A percentile compares a stretch with the other conserved stretches of the same genome.
These are phyloP conservation scores for Sanderia malayensis DNA, from an alignment of 30 jellyfish, hydroid and myxozoan species.

Conservation along the genomic window DNA sequence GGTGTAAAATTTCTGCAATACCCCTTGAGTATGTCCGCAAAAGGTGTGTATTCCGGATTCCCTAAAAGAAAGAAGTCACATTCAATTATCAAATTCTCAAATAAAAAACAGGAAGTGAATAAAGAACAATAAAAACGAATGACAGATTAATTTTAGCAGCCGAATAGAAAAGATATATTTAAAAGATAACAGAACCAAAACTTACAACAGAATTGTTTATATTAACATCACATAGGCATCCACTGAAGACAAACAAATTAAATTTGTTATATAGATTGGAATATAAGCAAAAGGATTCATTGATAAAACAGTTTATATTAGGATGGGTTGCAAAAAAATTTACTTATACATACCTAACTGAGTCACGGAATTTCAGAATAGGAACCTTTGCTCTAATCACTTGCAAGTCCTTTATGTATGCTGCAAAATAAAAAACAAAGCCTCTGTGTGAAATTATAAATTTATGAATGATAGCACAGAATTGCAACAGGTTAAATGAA, in stretches of 20 bases:
- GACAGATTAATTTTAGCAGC: not conserved
- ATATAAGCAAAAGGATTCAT: not conserved
- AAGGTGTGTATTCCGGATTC: conserved; percentile 91
- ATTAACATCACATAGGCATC: conserved; percentile 92
- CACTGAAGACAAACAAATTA: conserved; percentile 55
- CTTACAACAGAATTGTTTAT: conserved; percentile 93
- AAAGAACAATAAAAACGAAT: not conserved
- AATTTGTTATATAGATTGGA: too few relatives aligned
- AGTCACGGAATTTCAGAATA: conserved; percentile 78
- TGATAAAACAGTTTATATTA: not conserved
- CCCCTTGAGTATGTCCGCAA: conserved; percentile 92
- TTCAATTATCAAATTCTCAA: too few relatives aligned
- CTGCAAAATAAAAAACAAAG: conserved; percentile 34
- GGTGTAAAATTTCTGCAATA: too few relatives aligned
- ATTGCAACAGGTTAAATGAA: too few relatives aligned
- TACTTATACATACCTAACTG: conserved; percentile 88
- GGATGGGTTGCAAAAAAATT: not conserved
- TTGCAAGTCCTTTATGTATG: conserved; percentile 66
- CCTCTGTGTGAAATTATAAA: too few relatives aligned
- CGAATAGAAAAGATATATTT: not conserved
- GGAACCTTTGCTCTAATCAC: conserved; percentile 96
- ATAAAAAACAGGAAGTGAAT: too few relatives aligned
- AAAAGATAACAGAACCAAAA: not conserved
- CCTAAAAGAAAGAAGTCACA: conserved; percentile 48
- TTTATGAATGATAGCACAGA: too few relatives aligned